Percentiles rank a stretch among this genome's conserved stretches.
Conservation (phyloP, 2,888 invertebrate species). For the Lagria hirta region DNA sequence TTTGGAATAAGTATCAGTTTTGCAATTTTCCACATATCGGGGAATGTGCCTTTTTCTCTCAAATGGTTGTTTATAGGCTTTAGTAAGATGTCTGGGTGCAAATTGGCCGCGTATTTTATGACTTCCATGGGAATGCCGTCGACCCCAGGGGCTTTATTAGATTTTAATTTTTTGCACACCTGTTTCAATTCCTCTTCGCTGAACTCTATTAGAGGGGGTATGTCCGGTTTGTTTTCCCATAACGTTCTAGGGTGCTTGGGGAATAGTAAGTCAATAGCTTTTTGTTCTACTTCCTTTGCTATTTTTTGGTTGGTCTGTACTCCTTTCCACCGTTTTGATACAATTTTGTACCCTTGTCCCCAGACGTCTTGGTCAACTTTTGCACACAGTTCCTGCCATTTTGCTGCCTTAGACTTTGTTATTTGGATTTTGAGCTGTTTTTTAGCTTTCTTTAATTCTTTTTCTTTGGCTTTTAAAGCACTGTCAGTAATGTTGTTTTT, state of each 20-base stretch:
- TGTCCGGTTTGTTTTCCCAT: not conserved
- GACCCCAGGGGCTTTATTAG: slow-evolving; percentile 7
- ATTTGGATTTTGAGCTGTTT: not conserved
- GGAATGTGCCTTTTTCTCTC: slow-evolving; percentile 3
- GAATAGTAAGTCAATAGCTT: not conserved
- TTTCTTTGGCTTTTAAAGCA: slow-evolving; percentile 1
- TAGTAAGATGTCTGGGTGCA: slow-evolving; percentile 1
- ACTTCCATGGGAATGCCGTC: slow-evolving; percentile 6
- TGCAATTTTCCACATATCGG: slow-evolving; percentile 12
- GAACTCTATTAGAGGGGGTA: not conserved
- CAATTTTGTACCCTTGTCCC: slow-evolving; percentile 1
- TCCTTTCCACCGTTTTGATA: not conserved
- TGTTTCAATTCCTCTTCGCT: not conserved
- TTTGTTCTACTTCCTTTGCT: slow-evolving; percentile 6
- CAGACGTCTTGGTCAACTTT: slow-evolving; percentile 2
- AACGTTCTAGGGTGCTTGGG: not conserved
- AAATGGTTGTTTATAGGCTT: slow-evolving; percentile 1
- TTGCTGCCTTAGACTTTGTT: not conserved
- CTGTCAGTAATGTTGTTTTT: slow-evolving; percentile 4
- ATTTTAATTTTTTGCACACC: slow-evolving; percentile 3
- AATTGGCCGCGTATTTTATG: not conserved
- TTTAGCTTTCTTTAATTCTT: not conserved
- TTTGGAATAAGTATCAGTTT: slow-evolving; percentile 5
- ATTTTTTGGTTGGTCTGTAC: slow-evolving; percentile 1
- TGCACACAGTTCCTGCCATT: slow-evolving; percentile 1